Percentiles rank a stretch among this genome's conserved stretches.
Conservation (phyloP, 2,888 invertebrate genomes). For the Drosophila bunnanda region DNA sequence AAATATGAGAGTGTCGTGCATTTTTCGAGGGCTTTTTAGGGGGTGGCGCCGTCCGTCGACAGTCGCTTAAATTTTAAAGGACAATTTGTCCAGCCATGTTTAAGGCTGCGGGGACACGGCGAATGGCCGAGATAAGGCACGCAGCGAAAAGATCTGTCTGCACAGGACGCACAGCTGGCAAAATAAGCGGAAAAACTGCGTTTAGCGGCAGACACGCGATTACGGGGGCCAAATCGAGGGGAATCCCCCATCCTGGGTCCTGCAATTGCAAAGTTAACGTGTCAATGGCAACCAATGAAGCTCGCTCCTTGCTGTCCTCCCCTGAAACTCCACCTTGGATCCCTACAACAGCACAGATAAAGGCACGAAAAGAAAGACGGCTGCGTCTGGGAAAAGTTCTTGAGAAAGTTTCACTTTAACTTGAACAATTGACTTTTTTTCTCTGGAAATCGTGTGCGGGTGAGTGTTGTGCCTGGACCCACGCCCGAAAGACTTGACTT, state of each 20-base stretch:
- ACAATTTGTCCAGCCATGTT: slow-evolving; percentile 31
- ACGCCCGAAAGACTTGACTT: slow-evolving; percentile 66
- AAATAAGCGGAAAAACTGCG: slow-evolving; percentile 78
- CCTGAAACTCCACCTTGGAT: background rate
- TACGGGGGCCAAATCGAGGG: slow-evolving; percentile 20
- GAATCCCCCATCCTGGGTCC: slow-evolving; percentile 29
- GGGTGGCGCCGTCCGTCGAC: background rate
- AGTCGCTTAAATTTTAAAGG: slow-evolving; percentile 48
- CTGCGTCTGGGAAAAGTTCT: slow-evolving; percentile 75
- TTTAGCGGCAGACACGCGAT: slow-evolving; percentile 66
- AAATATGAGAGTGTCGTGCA: slow-evolving; percentile 64
- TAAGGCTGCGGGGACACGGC: slow-evolving; percentile 58
- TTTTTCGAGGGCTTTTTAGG: slow-evolving; percentile 28
- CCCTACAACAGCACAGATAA: slow-evolving; percentile 58
- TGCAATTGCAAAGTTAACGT: slow-evolving; percentile 79
- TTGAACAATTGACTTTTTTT: slow-evolving; percentile 79
- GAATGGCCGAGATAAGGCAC: slow-evolving; percentile 73
- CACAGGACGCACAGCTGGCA: slow-evolving; percentile 68
- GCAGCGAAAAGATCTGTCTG: slow-evolving; percentile 72
- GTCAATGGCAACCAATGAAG: slow-evolving; percentile 77
- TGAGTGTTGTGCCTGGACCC: slow-evolving; percentile 43
- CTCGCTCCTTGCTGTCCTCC: slow-evolving; percentile 24
- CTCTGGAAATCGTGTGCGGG: slow-evolving; percentile 28
- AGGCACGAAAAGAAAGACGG: slow-evolving; percentile 63
- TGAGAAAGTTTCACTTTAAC: slow-evolving; percentile 76